Evolutionary conservation across 1,140 invertebrate genomes (phyloP).

Genomic region (Hyles vespertilio): DNA sequence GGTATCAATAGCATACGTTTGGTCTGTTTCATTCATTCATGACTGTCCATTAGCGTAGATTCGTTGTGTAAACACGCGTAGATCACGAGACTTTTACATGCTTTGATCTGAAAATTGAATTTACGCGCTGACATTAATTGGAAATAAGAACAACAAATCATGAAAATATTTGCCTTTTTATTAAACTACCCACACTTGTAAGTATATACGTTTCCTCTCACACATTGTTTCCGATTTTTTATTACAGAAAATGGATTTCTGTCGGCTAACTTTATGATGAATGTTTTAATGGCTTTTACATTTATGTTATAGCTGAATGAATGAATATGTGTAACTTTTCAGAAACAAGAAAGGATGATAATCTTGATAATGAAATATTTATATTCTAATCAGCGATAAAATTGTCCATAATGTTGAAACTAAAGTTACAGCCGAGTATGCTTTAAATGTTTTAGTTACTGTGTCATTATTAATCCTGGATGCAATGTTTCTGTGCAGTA

Average conservation of each 20-base stretch:
- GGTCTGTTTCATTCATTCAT: conserved; percentile 17
- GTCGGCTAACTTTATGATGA: too few relatives aligned
- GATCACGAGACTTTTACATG: conserved; percentile 18
- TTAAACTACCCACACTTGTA: conserved; percentile 1
- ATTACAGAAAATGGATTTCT: too few relatives aligned
- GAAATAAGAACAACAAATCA: conserved; percentile 13
- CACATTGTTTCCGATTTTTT: too few relatives aligned
- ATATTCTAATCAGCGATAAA: conserved; percentile 8
- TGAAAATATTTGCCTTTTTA: conserved; percentile 9
- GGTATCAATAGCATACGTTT: conserved; percentile 4
- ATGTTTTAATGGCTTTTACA: too few relatives aligned
- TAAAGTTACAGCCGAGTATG: conserved; percentile 24
- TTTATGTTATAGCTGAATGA: too few relatives aligned
- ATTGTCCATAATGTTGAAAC: conserved; percentile 30
- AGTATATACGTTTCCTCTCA: too few relatives aligned
- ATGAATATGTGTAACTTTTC: too few relatives aligned
- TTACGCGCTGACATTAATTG: conserved; percentile 14
- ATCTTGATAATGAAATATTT: too few relatives aligned
- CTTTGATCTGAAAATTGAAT: conserved; percentile 22
- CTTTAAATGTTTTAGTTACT: conserved; percentile 21
- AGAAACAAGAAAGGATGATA: too few relatives aligned
- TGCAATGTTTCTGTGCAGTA: conserved; percentile 30
- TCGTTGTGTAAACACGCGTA: conserved; percentile 17
- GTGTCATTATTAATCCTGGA: conserved; percentile 21
- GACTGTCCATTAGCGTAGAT: conserved; percentile 18